A percentile compares a stretch with the other conserved stretches of the same genome.
These are phyloP conservation scores for Acanthurus lineatus DNA, from an alignment of 2,797 vertebrate genomes.

Conservation along the genomic window DNA sequence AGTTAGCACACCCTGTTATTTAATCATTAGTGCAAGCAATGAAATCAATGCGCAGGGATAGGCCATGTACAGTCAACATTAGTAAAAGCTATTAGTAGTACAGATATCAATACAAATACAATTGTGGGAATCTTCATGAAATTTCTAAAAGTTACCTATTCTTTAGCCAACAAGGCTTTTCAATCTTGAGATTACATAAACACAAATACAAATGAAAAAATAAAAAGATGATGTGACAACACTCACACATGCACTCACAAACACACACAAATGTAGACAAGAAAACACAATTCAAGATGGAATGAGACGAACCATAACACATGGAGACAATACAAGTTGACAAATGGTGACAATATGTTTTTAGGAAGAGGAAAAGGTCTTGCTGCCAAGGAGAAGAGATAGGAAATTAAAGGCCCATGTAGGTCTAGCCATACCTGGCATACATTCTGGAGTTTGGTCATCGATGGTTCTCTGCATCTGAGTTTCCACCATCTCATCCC, in stretches of 20 bases:
- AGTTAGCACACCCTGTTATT: slow-evolving; percentile 35
- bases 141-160: slow-evolving; percentile 29
- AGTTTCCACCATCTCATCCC: slow-evolving; percentile 97
- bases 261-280: slow-evolving; percentile 24
- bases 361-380: slow-evolving; percentile 71
- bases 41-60: slow-evolving; percentile 34
- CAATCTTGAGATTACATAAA: slow-evolving; percentile 96
- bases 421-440: slow-evolving; percentile 92
- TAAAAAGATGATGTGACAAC: slow-evolving; percentile 46
- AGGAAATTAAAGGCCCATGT: slow-evolving; percentile 83
- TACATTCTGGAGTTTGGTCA: slow-evolving; percentile 91
- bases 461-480: slow-evolving; percentile 96
- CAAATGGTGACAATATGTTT: slow-evolving; percentile 67
- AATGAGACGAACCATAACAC: slow-evolving; percentile 51
- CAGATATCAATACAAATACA: slow-evolving; percentile 6
- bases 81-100: slow-evolving; percentile 68
- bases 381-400: slow-evolving; percentile 81
- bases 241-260: slow-evolving; percentile 11
- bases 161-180: slow-evolving; percentile 60
- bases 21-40: slow-evolving; percentile 43
- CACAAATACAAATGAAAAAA: slow-evolving; percentile 65
- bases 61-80: slow-evolving; percentile 50
- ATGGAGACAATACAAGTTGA: slow-evolving; percentile 66
- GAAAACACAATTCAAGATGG: slow-evolving; percentile 58
- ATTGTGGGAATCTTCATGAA: slow-evolving; percentile 24